Conservation (phyloP, 1,140 invertebrate genomes). For the Scaptodrosophila lebanonensis region DNA sequence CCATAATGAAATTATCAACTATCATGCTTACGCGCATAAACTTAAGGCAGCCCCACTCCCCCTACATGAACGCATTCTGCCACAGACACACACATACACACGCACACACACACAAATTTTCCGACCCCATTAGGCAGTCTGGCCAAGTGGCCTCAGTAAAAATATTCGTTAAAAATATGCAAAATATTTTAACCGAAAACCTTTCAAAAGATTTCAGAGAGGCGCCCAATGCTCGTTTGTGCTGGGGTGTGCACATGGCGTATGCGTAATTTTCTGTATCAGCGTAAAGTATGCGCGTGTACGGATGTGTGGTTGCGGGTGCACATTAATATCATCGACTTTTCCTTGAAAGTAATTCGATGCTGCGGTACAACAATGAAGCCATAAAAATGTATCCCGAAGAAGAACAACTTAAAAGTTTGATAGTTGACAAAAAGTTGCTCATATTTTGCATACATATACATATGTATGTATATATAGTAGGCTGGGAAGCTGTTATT, state of each 20-base stretch:
- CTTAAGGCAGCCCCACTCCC: no score
- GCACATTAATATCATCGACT: constrained; percentile 30
- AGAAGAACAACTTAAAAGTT: neutral
- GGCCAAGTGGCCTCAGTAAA: no score
- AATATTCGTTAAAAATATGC: constrained; percentile 62
- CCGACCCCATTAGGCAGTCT: no score
- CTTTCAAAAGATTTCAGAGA: constrained; percentile 65
- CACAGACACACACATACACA: neutral
- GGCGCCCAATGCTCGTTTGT: constrained; percentile 20
- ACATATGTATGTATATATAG: neutral
- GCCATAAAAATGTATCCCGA: neutral
- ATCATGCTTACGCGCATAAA: constrained; percentile 7
- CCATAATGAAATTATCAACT: constrained; percentile 67
- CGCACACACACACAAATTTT: neutral
- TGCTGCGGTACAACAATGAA: constrained; percentile 9
- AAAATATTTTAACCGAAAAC: constrained; percentile 70
- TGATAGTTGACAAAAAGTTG: neutral
- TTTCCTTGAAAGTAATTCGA: constrained; percentile 1
- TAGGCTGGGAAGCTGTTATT: no score
- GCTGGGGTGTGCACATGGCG: constrained; percentile 17
- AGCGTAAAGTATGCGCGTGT: constrained; percentile 8
- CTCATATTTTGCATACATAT: neutral
- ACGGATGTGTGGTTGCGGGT: neutral
- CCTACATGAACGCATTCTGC: constrained; percentile 1
- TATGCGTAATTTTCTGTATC: constrained; percentile 55